Conservation (phyloP, 2,888 invertebrate genomes). For the Steinernema hermaphroditum region DNA sequence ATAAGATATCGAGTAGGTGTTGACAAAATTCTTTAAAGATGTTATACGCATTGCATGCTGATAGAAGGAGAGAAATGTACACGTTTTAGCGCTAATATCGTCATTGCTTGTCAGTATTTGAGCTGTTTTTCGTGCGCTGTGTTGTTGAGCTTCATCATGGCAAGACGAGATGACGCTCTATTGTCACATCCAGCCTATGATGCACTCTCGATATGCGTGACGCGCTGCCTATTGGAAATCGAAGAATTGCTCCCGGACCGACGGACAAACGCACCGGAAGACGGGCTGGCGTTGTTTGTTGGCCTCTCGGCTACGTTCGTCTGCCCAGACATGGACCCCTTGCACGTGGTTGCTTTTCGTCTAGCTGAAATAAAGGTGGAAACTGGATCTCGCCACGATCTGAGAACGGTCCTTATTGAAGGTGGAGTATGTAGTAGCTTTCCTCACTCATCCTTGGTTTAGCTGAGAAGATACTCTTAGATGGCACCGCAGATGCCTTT, state of each 20-base stretch:
- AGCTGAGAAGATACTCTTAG: background rate
- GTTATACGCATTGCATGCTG: too few species aligned
- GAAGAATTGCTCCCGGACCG: background rate
- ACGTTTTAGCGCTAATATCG: too few species aligned
- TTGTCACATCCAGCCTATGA: too few species aligned
- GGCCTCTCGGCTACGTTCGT: background rate
- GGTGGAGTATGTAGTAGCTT: background rate
- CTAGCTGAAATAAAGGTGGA: conserved; percentile 3
- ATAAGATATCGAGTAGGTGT: too few species aligned
- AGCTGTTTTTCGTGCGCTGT: too few species aligned
- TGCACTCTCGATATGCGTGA: too few species aligned
- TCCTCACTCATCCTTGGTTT: background rate
- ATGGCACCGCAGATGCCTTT: too few species aligned
- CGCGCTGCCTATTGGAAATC: conserved; percentile 28
- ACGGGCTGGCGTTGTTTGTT: background rate
- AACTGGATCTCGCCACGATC: background rate
- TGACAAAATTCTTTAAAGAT: too few species aligned
- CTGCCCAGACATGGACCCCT: background rate
- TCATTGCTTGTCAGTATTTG: too few species aligned
- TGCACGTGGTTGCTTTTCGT: background rate
- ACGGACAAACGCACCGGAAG: conserved; percentile 9
- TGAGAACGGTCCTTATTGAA: background rate
- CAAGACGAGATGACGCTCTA: too few species aligned
- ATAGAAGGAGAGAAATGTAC: too few species aligned
- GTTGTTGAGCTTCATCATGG: too few species aligned